Base-by-base conservation (phyloP, 2,797 vertebrate genomes). In the Falco berigora region DNA sequence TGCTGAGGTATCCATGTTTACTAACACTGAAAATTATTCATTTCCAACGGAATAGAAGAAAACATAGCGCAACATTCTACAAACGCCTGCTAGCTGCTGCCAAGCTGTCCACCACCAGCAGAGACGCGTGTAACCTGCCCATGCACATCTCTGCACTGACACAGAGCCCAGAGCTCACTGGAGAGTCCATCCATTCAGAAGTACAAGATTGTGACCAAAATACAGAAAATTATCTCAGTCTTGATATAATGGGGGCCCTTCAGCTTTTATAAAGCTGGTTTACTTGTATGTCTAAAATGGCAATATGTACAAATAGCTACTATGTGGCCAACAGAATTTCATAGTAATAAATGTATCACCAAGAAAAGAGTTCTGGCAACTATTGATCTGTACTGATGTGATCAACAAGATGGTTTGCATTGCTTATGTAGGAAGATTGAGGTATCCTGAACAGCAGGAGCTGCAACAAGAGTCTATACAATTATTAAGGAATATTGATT, bases 41-140 rank as follows among this genome's bases (percentile, higher is more conserved):
- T 94, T 85, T 56, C 27, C 47, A 62, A 14, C 25, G 20, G 7
- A 36, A 8, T 8, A 50, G 42, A 66, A 62, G 63, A 79, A 79
- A 75, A 75, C 3, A 2, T 18, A 20, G 22, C 15, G 69, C 40
- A 78, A 83, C 14, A n/a, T n/a, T 18, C 40, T 34, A n/a, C 25
- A 38, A n/a, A 55, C 8, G 20, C 10, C 34, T n/a, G 21, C 9
- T 47, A 9, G 17, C 20, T 59, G 53, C 49, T n/a, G 28, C 25
- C 72, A 64, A 40, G 24, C 28, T 61, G 36, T 59, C 32, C 40
- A 28, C 46, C 3, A 21, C 62, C n/a, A 83, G 22, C 53, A 83
- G n/a, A 56, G 55, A 24, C 4, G 4, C 2, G 2, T 6, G 46
- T 30, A 42, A 32, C 27, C 10, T 7, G 3, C 16, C 50, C 3